Percentiles rank a stretch among this genome's conserved stretches.
These are phyloP conservation scores for Aphodius granarius DNA, from an alignment of 2,888 invertebrate species.

Conservation along the genomic window DNA sequence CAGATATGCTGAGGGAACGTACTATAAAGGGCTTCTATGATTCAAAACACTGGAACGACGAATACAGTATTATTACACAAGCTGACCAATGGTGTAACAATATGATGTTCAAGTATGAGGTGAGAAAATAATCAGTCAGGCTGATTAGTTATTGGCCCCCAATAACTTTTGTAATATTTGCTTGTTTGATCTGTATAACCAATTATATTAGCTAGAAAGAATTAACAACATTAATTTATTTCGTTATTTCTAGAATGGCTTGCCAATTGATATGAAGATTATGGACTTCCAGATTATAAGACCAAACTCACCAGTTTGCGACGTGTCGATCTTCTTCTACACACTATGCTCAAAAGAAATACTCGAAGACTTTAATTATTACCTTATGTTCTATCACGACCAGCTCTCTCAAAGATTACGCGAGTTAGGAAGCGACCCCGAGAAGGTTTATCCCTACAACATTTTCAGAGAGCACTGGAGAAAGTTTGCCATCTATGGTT, in stretches of 20 bases:
- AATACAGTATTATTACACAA: too few species aligned
- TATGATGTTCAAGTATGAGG: too few species aligned
- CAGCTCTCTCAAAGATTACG: constrained; percentile 5
- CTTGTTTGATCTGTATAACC: too few species aligned
- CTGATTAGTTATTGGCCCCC: too few species aligned
- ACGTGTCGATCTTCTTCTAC: constrained; percentile 25
- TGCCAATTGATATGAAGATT: too few species aligned
- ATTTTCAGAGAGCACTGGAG: constrained; percentile 37
- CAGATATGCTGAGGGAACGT: background rate
- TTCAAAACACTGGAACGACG: background rate
- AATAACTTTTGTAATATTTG: too few species aligned
- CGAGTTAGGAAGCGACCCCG: constrained; percentile 27
- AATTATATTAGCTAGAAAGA: too few species aligned
- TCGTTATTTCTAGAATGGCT: too few species aligned
- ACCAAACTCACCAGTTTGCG: constrained; percentile 18
- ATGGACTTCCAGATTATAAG: constrained; percentile 27
- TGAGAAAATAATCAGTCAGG: too few species aligned
- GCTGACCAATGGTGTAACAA: too few species aligned
- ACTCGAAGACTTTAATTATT: constrained; percentile 13
- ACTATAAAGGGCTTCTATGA: background rate
- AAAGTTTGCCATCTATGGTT: constrained; percentile 36
- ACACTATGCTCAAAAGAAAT: constrained; percentile 10
- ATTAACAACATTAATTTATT: too few species aligned
- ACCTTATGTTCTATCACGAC: constrained; percentile 22
- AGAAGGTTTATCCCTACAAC: constrained; percentile 36